Evolutionary conservation across 2,797 vertebrate species (phyloP).

Genomic region (Eulemur rubriventer): DNA sequence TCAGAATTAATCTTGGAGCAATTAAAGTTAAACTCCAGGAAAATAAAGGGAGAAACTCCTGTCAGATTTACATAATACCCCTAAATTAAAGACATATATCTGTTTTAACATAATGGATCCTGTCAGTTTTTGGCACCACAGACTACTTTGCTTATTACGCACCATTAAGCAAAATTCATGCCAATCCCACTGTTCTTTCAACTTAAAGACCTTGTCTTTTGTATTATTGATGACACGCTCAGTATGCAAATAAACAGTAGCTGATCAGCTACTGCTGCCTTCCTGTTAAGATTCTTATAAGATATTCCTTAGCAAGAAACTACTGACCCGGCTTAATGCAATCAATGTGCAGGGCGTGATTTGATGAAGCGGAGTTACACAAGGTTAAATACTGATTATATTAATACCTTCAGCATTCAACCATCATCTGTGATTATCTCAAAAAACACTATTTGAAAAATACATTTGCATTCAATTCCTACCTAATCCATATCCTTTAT

Average conservation of each 20-base stretch:
- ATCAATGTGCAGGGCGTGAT: constrained; percentile 64
- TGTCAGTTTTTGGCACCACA: constrained; percentile 74
- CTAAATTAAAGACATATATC: constrained; percentile 67
- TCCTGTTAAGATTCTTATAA: constrained; percentile 39
- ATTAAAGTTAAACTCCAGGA: constrained; percentile 69
- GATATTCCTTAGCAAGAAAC: constrained; percentile 70
- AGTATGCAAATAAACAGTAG: constrained; percentile 77
- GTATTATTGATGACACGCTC: constrained; percentile 78
- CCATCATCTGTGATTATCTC: constrained; percentile 50
- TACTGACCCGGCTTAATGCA: constrained; percentile 73
- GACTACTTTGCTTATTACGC: constrained; percentile 78
- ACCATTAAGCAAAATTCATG: constrained; percentile 79
- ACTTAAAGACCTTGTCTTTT: constrained; percentile 69
- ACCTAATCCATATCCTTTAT: constrained; percentile 54
- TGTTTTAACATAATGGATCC: constrained; percentile 58
- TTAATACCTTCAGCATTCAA: constrained; percentile 69
- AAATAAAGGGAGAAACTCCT: constrained; percentile 66
- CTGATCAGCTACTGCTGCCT: constrained; percentile 69
- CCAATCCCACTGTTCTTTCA: constrained; percentile 72
- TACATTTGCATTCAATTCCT: constrained; percentile 64
- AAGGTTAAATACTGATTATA: constrained; percentile 79
- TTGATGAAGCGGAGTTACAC: constrained; percentile 69
- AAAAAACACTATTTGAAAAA: constrained; percentile 71
- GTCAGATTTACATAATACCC: constrained; percentile 69
- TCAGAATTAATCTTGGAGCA: constrained; percentile 73